Base-by-base conservation (phyloP, 2,888 invertebrate species). In the Hirtodrosophila alboralis region DNA sequence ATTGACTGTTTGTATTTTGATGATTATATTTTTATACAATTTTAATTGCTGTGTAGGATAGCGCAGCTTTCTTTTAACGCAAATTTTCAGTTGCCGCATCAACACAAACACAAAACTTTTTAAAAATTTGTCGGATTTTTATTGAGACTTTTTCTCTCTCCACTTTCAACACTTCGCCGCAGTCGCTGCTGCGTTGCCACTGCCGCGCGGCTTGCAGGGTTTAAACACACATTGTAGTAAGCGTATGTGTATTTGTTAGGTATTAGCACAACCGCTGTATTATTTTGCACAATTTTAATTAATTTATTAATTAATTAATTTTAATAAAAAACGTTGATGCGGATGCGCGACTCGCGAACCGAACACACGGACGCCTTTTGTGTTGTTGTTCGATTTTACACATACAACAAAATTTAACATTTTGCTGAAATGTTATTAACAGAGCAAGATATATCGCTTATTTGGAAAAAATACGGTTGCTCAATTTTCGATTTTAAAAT, bases 331-430 rank as follows among this genome's bases (percentile, higher is more conserved):
- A 47, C 47, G 23, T 26, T 49, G 75, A 69, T 53, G 69, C 56
- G 40, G 52, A 74, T 74, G 69, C 75, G 70, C 75, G 70, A 70
- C 75, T 75, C 75, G 75, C 70, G 70, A 70, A 69, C 75, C 70
- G 69, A 70, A 68, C 56, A 45, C 48, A 74, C 70, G 58, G 75
- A 71, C 75, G 70, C 70, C 70, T 69, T 23, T 68, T 68, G 62
- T 57, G 69, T 74, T 74, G 62, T 70, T 74, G 56, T 70, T 49
- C 4, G 23, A 7, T 23, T 23, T 23, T 8, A 23, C 8, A 8
- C 23, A 23, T 23, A 2, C 23, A 23, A 1, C 23, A 23, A 1
- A 4, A 23, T 1, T 23, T 3, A 23, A 23, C 23, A 23, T 3
- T 23, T 23, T 6, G 23, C 23, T 23, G 23, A 8, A 6, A 23